A percentile compares a stretch with the other conserved stretches of the same genome.
Evolutionary conservation across 37 sponge, comb jelly and placozoan genomes (phyloP).

Genomic region (Hormiphora californensis): DNA sequence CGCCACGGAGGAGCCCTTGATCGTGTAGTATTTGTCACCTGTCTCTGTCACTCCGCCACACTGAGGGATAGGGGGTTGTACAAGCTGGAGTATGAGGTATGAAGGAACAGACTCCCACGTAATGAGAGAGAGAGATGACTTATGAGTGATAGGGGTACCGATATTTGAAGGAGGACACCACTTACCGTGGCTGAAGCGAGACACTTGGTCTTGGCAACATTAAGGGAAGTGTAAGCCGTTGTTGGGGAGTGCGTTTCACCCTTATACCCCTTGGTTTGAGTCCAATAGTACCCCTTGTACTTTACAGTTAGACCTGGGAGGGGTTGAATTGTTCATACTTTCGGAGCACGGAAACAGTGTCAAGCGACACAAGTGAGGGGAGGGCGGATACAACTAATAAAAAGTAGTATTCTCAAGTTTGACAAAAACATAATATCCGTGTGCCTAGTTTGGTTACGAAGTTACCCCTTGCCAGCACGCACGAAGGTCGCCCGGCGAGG

Average conservation of each 20-base stretch:
- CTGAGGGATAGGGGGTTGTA: neutral
- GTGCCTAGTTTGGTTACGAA: too few species aligned
- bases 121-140: too few species aligned
- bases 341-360: too few species aligned
- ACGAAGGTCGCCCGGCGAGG: too few species aligned
- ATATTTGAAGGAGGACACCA: too few species aligned
- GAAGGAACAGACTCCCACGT: neutral
- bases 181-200: neutral
- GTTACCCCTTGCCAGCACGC: too few species aligned
- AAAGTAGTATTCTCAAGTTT: too few species aligned
- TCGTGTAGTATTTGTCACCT: neutral
- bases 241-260: neutral
- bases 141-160: too few species aligned
- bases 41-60: constrained; percentile 5
- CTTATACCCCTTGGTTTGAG: neutral
- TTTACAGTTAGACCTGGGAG: neutral
- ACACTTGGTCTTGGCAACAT: neutral
- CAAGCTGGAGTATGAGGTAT: neutral
- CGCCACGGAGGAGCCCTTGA: neutral
- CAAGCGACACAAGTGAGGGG: too few species aligned
- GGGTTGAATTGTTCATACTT: neutral
- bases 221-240: neutral
- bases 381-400: too few species aligned
- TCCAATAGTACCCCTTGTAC: neutral
- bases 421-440: too few species aligned